Conservation (phyloP, 1,140 invertebrate genomes). For the Diachasmimorpha longicaudata region DNA sequence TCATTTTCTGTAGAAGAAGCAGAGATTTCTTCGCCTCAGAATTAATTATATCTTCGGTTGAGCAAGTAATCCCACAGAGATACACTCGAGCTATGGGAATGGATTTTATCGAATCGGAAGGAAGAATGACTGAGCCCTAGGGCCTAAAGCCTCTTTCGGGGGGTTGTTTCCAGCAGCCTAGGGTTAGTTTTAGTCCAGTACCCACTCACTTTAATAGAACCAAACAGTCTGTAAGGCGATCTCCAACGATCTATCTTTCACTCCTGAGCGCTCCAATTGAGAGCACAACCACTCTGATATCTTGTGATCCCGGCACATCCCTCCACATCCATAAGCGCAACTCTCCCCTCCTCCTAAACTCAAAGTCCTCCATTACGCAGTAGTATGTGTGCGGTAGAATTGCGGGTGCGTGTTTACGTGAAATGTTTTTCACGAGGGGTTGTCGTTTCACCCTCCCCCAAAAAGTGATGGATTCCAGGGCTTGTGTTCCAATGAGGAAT, state of each 20-base stretch:
- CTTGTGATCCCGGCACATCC: slow-evolving; percentile 28
- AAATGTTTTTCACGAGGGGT: slow-evolving; percentile 7
- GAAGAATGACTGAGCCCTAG: slow-evolving; percentile 12
- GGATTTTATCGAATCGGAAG: slow-evolving; percentile 17
- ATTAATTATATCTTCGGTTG: background rate
- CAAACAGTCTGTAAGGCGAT: slow-evolving; percentile 52
- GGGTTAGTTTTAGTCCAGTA: slow-evolving; percentile 19
- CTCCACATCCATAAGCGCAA: slow-evolving; percentile 31
- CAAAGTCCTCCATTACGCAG: background rate
- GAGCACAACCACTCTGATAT: slow-evolving; percentile 20
- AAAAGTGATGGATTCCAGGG: slow-evolving; percentile 32
- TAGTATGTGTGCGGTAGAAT: slow-evolving; percentile 2
- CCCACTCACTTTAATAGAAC: slow-evolving; percentile 48
- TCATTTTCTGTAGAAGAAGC: background rate
- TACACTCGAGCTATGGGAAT: background rate
- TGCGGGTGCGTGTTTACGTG: slow-evolving; percentile 22
- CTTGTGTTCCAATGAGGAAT: slow-evolving; percentile 27
- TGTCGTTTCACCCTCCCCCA: background rate
- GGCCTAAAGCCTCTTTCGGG: slow-evolving; percentile 31
- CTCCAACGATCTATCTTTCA: slow-evolving; percentile 49
- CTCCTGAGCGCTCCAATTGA: slow-evolving; percentile 45
- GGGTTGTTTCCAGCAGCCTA: slow-evolving; percentile 24
- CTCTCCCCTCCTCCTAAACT: background rate
- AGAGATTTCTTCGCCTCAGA: background rate
- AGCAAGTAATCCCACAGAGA: background rate